Percentiles rank a stretch among this genome's conserved stretches.
Conservation (phyloP, 2,888 invertebrate species). For the Margaritifera margaritifera region DNA sequence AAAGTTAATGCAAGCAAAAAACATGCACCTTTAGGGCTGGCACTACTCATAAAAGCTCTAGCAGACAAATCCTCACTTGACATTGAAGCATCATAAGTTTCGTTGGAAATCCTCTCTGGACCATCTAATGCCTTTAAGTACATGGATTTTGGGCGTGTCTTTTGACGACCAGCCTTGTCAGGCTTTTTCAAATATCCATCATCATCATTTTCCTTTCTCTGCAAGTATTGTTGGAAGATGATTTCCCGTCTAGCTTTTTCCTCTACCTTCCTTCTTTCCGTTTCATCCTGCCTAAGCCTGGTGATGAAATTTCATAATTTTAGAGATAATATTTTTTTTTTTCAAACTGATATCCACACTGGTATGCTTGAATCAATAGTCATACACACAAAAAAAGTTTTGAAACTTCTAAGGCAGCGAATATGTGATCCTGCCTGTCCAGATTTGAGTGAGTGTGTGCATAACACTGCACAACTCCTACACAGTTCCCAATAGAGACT, state of each 20-base stretch:
- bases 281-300: conserved; percentile 80
- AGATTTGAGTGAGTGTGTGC: no score
- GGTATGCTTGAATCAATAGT: no score
- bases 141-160: conserved; percentile 64
- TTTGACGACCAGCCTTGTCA: conserved; percentile 30
- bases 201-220: conserved; percentile 93
- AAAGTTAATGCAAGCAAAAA: conserved; percentile 11
- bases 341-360: no score
- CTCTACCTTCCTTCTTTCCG: conserved; percentile 83
- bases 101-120: conserved; percentile 32
- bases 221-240: conserved; percentile 93
- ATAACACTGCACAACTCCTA: no score
- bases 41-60: conserved; percentile 28
- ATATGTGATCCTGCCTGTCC: no score
- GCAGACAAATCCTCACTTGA: conserved; percentile 60
- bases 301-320: no score
- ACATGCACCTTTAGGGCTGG: conserved; percentile 23
- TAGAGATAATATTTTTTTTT: no score
- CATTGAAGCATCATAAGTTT: conserved; percentile 40
- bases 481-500: no score
- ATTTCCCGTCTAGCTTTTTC: conserved; percentile 89
- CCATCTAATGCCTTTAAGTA: conserved; percentile 47
- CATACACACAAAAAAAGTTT: no score
- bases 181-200: conserved; percentile 59
- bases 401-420: no score